Evolutionary conservation across 2,888 invertebrate genomes (phyloP).

Genomic region (Ischnura elegans): DNA sequence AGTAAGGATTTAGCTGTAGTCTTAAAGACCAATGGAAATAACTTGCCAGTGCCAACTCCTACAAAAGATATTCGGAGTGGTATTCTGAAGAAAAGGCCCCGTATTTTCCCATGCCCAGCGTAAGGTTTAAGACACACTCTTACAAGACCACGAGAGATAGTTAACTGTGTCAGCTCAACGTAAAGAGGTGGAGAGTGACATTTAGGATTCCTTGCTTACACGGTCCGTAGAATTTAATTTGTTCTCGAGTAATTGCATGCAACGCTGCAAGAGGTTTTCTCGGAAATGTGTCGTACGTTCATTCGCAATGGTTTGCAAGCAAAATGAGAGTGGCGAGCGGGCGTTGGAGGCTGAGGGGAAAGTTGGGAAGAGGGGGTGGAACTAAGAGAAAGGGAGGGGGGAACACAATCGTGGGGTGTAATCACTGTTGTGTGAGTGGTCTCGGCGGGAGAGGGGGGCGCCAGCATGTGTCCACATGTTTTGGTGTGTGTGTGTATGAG

Average conservation of each 20-base stretch:
- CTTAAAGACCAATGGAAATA: too few relatives aligned
- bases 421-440: neutral
- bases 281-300: constrained; percentile 58
- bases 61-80: too few relatives aligned
- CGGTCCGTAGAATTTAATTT: constrained; percentile 58
- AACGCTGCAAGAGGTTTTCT: constrained; percentile 39
- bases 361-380: neutral
- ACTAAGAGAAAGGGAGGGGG: neutral
- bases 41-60: too few relatives aligned
- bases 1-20: too few relatives aligned
- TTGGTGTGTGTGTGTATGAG: neutral
- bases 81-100: neutral
- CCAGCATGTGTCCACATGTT: constrained; percentile 44
- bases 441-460: neutral
- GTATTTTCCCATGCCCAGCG: too few relatives aligned
- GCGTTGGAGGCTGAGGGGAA: constrained; percentile 3
- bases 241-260: constrained; percentile 36
- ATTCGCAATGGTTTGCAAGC: constrained; percentile 45
- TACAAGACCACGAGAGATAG: neutral
- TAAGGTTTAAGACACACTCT: neutral
- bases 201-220: constrained; percentile 22
- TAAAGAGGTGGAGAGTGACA: neutral
- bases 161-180: neutral
- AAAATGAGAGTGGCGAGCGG: neutral
- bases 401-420: neutral